These are phyloP conservation scores for Rotaria magnacalcarata DNA, from an alignment of 2,888 invertebrate genomes.

Conservation along the genomic window DNA sequence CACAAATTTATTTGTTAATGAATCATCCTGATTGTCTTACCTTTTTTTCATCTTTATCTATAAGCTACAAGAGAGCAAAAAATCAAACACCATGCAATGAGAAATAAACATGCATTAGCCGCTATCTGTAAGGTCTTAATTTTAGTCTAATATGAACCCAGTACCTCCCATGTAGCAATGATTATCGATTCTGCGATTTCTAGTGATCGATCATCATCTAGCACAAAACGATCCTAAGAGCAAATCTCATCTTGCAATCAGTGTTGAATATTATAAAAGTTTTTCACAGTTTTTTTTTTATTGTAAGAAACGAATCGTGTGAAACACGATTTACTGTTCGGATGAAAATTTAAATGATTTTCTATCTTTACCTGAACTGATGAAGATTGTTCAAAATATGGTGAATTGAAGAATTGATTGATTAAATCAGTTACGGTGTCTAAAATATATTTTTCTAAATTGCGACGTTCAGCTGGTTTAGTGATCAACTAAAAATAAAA, in stretches of 20 bases:
- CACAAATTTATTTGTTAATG: too few relatives aligned
- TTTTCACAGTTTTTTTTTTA: too few relatives aligned
- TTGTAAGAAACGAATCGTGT: neutral
- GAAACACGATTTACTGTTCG: neutral
- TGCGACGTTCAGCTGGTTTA: neutral
- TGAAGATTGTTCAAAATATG: conserved; percentile 91
- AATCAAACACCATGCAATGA: too few relatives aligned
- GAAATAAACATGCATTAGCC: too few relatives aligned
- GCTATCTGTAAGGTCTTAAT: too few relatives aligned
- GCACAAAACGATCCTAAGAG: conserved; percentile 2
- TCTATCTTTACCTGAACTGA: conserved; percentile 72
- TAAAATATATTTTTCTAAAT: conserved; percentile 81
- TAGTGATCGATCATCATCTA: neutral
- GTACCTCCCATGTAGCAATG: conserved; percentile 25
- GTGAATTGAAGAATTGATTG: conserved; percentile 88
- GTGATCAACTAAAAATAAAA: neutral
- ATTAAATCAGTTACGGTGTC: conserved; percentile 85
- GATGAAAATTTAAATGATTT: neutral
- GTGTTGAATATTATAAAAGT: neutral
- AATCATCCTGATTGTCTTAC: too few relatives aligned
- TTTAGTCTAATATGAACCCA: neutral
- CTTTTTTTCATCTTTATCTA: too few relatives aligned
- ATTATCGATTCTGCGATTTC: conserved; percentile 7
- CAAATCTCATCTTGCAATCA: neutral
- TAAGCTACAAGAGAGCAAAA: too few relatives aligned